Conservation (phyloP, 2,113 vertebrate species). For the Pomatostomus ruficeps region DNA sequence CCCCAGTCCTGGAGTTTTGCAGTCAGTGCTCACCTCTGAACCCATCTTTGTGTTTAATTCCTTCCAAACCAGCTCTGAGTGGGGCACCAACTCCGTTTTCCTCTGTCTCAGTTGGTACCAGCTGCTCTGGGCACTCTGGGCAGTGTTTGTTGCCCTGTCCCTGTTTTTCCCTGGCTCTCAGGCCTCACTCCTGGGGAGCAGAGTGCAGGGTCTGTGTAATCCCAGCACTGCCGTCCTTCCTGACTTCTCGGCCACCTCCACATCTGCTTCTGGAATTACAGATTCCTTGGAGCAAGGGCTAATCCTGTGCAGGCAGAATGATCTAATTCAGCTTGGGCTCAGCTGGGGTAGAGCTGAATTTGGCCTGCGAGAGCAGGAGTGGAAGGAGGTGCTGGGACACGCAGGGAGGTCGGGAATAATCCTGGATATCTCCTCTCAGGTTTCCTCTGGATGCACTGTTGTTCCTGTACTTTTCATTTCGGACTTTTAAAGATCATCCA, state of each 20-base stretch:
- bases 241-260: not conserved
- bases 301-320: not conserved
- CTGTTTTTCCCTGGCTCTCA: not conserved
- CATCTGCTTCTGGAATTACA: not conserved
- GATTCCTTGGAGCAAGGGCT: not conserved
- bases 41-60: not conserved
- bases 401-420: not conserved
- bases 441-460: not conserved
- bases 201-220: not conserved
- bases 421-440: not conserved
- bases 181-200: not conserved
- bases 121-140: not conserved
- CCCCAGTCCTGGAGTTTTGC: no score
- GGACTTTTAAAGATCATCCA: not conserved
- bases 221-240: not conserved
- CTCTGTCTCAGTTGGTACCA: rapidly evolving
- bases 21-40: not conserved
- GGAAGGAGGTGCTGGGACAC: not conserved
- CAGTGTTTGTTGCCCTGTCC: not conserved
- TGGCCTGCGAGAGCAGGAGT: not conserved
- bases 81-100: not conserved
- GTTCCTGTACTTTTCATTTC: not conserved
- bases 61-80: not conserved
- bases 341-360: not conserved
- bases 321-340: not conserved